A percentile compares a stretch with the other conserved stretches of the same genome.
Conservation (phyloP, 53 echinoderm and acorn worm genomes). For the Antedon mediterranea region DNA sequence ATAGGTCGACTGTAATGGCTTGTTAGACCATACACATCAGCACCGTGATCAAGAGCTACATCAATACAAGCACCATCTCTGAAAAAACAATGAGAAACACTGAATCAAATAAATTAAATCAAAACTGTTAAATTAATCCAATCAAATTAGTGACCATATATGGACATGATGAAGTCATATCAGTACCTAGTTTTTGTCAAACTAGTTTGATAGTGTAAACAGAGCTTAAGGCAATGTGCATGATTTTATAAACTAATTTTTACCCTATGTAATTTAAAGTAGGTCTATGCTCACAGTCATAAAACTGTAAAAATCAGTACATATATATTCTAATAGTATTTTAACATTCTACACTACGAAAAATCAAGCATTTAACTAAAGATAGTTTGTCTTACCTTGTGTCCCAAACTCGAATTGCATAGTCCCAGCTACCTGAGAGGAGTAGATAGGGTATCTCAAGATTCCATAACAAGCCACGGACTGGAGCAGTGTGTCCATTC, state of each 20-base stretch:
- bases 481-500: slow-evolving; percentile 75
- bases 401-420: slow-evolving; percentile 95
- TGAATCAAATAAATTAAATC: not conserved
- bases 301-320: no score
- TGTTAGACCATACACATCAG: slow-evolving; percentile 94
- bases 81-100: not conserved
- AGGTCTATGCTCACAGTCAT: no score
- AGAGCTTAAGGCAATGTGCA: no score
- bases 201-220: no score
- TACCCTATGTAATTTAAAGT: no score
- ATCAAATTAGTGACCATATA: no score
- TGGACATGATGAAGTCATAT: no score
- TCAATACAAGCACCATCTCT: slow-evolving; percentile 98
- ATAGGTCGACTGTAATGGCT: slow-evolving; percentile 81
- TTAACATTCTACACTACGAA: no score
- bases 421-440: slow-evolving; percentile 97
- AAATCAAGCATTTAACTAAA: no score
- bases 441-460: slow-evolving; percentile 92
- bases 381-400: slow-evolving; percentile 34
- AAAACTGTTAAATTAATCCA: not conserved
- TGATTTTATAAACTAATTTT: no score
- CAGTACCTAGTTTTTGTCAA: no score
- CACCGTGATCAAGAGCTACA: slow-evolving; percentile 81
- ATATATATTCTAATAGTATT: no score
- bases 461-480: slow-evolving; percentile 89